phyloP scores from a whole-genome alignment of 2,113 vertebrate species.

The Pygoscelis antarcticus region DNA sequence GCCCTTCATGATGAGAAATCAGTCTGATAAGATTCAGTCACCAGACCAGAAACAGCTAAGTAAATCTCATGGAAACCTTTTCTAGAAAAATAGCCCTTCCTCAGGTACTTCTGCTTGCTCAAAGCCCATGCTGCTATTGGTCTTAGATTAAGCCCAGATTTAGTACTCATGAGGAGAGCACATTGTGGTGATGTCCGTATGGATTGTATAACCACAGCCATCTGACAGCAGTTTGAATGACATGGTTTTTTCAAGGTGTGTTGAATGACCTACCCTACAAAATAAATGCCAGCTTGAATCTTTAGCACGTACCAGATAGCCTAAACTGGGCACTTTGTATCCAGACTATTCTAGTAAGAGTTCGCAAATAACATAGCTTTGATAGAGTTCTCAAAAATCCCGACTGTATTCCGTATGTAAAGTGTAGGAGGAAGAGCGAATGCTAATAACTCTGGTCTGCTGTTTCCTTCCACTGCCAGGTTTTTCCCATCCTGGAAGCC shows the following conservation, averaged over 20 bases:
- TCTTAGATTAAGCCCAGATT: background rate
- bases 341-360: background rate
- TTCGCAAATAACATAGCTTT: background rate
- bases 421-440: background rate
- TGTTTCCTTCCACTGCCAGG: background rate
- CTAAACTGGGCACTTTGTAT: background rate
- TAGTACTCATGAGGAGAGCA: background rate
- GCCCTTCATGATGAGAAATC: background rate
- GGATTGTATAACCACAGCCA: background rate
- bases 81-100: background rate
- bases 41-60: background rate
- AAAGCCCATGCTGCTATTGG: background rate
- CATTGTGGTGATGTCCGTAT: background rate
- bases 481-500: background rate
- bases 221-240: background rate
- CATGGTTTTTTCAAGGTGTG: background rate
- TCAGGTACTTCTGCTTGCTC: accelerated
- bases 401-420: accelerated
- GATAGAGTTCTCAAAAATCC: background rate
- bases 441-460: background rate
- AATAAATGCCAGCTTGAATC: background rate
- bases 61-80: background rate
- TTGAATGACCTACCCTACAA: background rate
- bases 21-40: background rate
- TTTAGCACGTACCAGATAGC: background rate